A percentile compares a stretch with the other conserved stretches of the same genome.
Conservation (phyloP, 2,797 vertebrate species). For the Picus viridis region DNA sequence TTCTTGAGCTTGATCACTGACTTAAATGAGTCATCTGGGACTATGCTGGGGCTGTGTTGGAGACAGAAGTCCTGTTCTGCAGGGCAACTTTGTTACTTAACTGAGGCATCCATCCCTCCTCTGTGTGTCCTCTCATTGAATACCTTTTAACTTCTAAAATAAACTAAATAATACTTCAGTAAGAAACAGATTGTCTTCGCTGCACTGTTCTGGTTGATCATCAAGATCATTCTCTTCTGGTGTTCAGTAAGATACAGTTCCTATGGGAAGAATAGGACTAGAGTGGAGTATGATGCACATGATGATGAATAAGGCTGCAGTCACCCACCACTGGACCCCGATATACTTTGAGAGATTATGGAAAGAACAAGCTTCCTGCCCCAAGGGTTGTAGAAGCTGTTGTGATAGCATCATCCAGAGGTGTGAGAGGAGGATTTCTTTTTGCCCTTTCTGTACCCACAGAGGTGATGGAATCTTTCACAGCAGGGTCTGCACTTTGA, state of each 20-base stretch:
- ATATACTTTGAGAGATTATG: background rate
- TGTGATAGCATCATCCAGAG: background rate
- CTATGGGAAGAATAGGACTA: background rate
- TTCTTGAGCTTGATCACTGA: rapidly evolving
- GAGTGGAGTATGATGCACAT: rapidly evolving
- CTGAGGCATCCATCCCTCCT: background rate
- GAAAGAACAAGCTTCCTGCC: background rate
- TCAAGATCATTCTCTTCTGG: background rate
- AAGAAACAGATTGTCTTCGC: background rate
- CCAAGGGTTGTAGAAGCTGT: background rate
- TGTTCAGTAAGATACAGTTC: background rate
- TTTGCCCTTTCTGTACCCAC: background rate
- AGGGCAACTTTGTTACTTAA: background rate
- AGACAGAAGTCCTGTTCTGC: background rate
- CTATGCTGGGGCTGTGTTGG: background rate
- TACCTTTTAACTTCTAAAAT: background rate
- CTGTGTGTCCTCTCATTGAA: background rate
- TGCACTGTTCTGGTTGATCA: background rate
- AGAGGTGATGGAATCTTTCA: background rate
- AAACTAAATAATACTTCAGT: background rate
- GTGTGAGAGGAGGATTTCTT: background rate
- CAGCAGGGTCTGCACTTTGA: background rate
- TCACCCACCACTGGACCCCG: background rate
- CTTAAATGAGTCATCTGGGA: background rate
- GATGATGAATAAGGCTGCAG: background rate